These are phyloP conservation scores for Sepioteuthis lessoniana DNA, from an alignment of 2,888 invertebrate genomes.

Conservation along the genomic window DNA sequence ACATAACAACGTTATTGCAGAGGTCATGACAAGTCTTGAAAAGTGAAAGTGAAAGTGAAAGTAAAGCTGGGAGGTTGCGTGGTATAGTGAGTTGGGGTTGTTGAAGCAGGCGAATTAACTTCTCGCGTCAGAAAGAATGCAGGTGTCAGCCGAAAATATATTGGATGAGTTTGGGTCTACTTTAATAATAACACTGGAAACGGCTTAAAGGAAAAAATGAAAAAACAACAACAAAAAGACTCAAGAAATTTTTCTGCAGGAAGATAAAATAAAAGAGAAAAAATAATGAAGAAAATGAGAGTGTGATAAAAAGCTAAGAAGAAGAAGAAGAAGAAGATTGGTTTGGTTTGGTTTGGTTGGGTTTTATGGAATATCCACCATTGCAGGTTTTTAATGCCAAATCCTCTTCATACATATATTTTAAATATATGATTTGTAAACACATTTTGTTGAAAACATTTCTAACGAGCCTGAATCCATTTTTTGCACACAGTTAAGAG, in stretches of 20 bases:
- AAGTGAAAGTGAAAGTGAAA: not conserved
- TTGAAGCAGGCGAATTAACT: not conserved
- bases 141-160: slow-evolving; percentile 33
- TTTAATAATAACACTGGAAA: not conserved
- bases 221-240: not conserved
- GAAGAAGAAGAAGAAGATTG: not conserved
- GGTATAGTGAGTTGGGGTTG: not conserved
- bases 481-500: too few species aligned
- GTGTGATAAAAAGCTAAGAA: not conserved
- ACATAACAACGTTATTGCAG: not conserved
- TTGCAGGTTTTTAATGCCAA: too few species aligned
- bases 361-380: too few species aligned
- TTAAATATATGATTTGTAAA: too few species aligned
- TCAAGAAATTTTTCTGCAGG: not conserved
- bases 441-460: too few species aligned
- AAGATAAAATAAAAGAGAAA: not conserved
- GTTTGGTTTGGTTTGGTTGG: too few species aligned
- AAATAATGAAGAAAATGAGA: not conserved
- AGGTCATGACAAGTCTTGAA: not conserved
- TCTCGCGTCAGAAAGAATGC: not conserved
- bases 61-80: too few species aligned
- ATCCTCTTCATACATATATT: too few species aligned
- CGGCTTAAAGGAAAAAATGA: not conserved
- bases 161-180: not conserved
- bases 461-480: too few species aligned